phyloP scores from a whole-genome alignment of 2,113 vertebrate genomes.

The Macroglossus sobrinus region DNA sequence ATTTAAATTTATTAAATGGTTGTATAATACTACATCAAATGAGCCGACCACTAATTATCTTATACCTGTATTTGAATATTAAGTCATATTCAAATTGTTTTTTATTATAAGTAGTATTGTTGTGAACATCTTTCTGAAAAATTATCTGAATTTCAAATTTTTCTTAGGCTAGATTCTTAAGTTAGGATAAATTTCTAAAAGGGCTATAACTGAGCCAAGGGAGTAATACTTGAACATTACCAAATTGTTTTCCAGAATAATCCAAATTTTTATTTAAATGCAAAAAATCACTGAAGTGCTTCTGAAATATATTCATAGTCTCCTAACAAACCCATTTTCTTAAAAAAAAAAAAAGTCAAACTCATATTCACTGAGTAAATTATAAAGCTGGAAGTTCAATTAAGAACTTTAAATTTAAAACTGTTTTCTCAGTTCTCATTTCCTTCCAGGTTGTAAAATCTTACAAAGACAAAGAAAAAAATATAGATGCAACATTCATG shows the following conservation, averaged over 20 bases:
- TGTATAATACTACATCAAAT: background rate
- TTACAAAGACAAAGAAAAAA: background rate
- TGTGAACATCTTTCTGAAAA: background rate
- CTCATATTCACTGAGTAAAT: background rate
- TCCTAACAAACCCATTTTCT: background rate
- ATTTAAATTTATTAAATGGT: background rate
- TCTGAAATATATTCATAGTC: background rate
- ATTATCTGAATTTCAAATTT: background rate
- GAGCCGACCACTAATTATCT: background rate
- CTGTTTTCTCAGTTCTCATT: background rate
- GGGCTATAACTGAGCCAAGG: background rate
- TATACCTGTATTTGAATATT: background rate
- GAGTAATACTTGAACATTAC: background rate
- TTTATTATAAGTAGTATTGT: background rate
- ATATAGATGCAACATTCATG: background rate
- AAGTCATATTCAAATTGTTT: background rate
- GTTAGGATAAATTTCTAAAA: background rate
- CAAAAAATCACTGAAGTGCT: constrained; percentile 41
- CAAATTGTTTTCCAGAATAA: constrained; percentile 40
- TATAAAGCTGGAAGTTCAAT: background rate
- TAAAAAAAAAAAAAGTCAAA: background rate
- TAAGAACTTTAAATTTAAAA: constrained; percentile 23
- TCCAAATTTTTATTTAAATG: constrained; percentile 27
- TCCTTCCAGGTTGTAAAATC: background rate
- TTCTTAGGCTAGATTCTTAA: background rate